These are phyloP conservation scores for Scolanthus callimorphus DNA, from an alignment of 92 coral and sea anemone genomes.

Conservation along the genomic window DNA sequence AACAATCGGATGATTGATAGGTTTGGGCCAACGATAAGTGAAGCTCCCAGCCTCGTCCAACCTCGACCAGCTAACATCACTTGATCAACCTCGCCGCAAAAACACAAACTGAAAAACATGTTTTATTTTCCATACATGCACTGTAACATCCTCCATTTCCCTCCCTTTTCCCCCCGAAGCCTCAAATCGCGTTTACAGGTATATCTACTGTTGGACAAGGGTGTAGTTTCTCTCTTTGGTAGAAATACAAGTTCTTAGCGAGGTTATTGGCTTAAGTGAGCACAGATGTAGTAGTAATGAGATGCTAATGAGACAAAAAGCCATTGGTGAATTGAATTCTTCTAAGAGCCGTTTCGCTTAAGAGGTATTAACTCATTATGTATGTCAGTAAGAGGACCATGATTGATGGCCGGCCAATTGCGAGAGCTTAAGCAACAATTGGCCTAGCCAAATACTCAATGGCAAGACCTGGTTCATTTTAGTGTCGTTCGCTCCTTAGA, in stretches of 20 bases:
- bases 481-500: slow-evolving; percentile 16
- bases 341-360: slow-evolving; percentile 66
- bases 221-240: too few species aligned
- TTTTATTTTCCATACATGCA: too few species aligned
- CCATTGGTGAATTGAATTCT: slow-evolving; percentile 76
- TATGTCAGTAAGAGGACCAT: slow-evolving; percentile 75
- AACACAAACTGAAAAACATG: too few species aligned
- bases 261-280: slow-evolving; percentile 90
- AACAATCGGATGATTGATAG: slow-evolving; percentile 38
- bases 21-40: slow-evolving; percentile 38
- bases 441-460: slow-evolving; percentile 25
- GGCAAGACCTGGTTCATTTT: slow-evolving; percentile 9
- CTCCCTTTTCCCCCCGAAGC: too few species aligned
- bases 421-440: slow-evolving; percentile 64
- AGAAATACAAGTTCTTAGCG: too few species aligned
- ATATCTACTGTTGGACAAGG: too few species aligned
- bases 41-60: slow-evolving; percentile 11
- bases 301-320: slow-evolving; percentile 83
- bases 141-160: too few species aligned
- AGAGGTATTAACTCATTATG: slow-evolving; percentile 93
- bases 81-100: too few species aligned
- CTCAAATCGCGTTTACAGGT: too few species aligned
- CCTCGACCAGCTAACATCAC: too few species aligned
- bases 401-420: slow-evolving; percentile 79
- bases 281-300: slow-evolving; percentile 79